Evolutionary conservation across 2,797 vertebrate genomes (phyloP), one percentile per base, ranked within the genome.

Genomic region (Taenioides sp.): DNA sequence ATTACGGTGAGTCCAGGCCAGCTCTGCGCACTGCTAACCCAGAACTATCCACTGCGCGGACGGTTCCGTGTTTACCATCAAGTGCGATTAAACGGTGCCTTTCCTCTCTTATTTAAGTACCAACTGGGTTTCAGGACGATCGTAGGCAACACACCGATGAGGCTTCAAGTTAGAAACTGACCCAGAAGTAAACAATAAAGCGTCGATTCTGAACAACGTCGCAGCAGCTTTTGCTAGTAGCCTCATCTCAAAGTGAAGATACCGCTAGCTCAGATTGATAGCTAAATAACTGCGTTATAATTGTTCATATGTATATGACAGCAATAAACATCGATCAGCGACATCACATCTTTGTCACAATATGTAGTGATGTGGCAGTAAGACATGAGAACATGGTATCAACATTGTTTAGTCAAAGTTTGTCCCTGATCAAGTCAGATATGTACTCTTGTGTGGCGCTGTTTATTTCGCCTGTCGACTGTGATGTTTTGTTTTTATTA

Each of bases 1-100:
- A 98, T 99, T 81, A 98, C 96, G 96, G 97, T 98, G 90, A 94
- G 97, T 84, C 71, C 57, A 59, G 57, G 57, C 86, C 81, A 68
- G 84, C 75, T 52, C 82, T 78, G 72, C 79, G 78, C 58, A 73
- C 79, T 49, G 85, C 84, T 87, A 88, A 70, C 88, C 85, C 85
- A 69, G 86, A 77, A 75, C 70, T 6, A 71, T 81, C 17, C 75
- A 9, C 55, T 78, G 74, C 71, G 34, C 40, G 10, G 73, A 69
- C 34, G 74, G 67, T 58, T 73, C 83, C 82, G 68, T 84, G 86
- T 88, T 86, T 84, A 85, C 83, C 71, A 62, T 67, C 11, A 72
- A 67, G 72, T 40, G 27, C 62, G 34, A 62, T 63, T 61, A 63
- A 80, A 75, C 62, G 68, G 22, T 20, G 58, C 10, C n/a, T 12